Percentiles rank a stretch among this genome's conserved stretches.
Conservation (phyloP, 2,113 vertebrate species). For the Melanotaenia duboulayi region DNA sequence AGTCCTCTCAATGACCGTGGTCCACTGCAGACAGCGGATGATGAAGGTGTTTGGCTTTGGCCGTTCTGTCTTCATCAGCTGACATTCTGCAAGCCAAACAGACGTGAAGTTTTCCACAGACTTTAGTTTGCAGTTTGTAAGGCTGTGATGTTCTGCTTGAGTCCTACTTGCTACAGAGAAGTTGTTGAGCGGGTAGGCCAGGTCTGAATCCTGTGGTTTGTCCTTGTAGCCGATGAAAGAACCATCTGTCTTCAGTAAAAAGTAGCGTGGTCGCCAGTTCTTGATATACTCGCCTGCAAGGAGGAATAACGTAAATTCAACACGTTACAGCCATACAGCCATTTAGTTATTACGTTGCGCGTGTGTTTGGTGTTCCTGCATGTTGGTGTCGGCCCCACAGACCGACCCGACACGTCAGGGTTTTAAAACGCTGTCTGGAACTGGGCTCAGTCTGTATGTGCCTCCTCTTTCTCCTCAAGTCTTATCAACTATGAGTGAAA, state of each 20-base stretch:
- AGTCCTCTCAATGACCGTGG: constrained; percentile 96
- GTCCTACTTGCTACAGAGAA: constrained; percentile 97
- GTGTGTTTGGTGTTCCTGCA: no score
- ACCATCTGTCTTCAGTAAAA: constrained; percentile 95
- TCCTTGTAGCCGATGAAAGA: constrained; percentile 99
- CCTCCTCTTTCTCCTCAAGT: no score
- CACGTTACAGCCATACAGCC: not conserved
- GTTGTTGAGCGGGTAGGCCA: constrained; percentile 98
- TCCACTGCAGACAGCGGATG: constrained; percentile 98
- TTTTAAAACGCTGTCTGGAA: no score
- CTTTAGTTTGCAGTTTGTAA: accelerated
- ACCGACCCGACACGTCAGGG: no score
- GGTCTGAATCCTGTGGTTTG: constrained; percentile 97
- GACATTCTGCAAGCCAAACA: constrained; percentile 81
- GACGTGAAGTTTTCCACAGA: not conserved
- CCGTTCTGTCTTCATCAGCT: constrained; percentile 97
- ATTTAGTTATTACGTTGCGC: not conserved
- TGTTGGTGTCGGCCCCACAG: no score
- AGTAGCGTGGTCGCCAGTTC: constrained; percentile 97
- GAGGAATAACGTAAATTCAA: not conserved
- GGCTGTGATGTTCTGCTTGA: accelerated
- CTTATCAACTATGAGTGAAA: no score
- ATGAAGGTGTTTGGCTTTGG: constrained; percentile 98
- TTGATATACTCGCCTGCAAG: constrained; percentile 95
- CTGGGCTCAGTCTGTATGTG: no score